Percentiles rank a stretch among this genome's conserved stretches.
These are phyloP conservation scores for Drosophila mayri DNA, from an alignment of 1,140 invertebrate species.

Conservation along the genomic window DNA sequence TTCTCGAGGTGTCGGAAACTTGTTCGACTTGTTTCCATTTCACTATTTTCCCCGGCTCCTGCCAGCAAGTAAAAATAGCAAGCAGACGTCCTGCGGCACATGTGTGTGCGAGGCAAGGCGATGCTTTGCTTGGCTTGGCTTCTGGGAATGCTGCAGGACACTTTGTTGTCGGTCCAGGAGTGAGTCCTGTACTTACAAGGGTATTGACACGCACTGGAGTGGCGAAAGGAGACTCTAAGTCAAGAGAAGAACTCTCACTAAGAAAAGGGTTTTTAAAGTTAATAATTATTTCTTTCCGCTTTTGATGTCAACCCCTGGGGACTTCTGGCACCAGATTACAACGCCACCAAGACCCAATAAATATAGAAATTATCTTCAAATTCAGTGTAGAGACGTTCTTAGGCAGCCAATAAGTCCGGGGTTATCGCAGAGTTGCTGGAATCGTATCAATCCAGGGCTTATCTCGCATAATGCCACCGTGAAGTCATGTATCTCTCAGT, in stretches of 20 bases:
- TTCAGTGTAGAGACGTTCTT: not conserved
- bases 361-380: slow-evolving; percentile 4
- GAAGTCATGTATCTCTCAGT: slow-evolving; percentile 29
- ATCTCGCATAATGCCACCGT: slow-evolving; percentile 39
- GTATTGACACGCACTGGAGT: slow-evolving; percentile 17
- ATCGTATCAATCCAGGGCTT: slow-evolving; percentile 9
- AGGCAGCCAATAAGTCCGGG: not conserved
- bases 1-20: slow-evolving; percentile 78
- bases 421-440: slow-evolving; percentile 12
- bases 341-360: not conserved
- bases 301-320: not conserved
- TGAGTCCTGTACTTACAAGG: slow-evolving; percentile 38
- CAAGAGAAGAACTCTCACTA: not conserved
- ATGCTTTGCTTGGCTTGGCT: not conserved
- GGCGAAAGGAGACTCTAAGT: slow-evolving; percentile 2
- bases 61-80: slow-evolving; percentile 60
- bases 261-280: not conserved
- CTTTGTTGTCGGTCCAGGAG: slow-evolving; percentile 24
- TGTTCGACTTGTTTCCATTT: slow-evolving; percentile 83
- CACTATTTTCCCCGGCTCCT: slow-evolving; percentile 57
- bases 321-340: not conserved
- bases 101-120: slow-evolving; percentile 32
- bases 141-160: slow-evolving; percentile 30
- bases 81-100: slow-evolving; percentile 20
- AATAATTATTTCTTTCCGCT: no score